phyloP scores from a whole-genome alignment of 2,888 invertebrate genomes.

The Boloria selene region DNA sequence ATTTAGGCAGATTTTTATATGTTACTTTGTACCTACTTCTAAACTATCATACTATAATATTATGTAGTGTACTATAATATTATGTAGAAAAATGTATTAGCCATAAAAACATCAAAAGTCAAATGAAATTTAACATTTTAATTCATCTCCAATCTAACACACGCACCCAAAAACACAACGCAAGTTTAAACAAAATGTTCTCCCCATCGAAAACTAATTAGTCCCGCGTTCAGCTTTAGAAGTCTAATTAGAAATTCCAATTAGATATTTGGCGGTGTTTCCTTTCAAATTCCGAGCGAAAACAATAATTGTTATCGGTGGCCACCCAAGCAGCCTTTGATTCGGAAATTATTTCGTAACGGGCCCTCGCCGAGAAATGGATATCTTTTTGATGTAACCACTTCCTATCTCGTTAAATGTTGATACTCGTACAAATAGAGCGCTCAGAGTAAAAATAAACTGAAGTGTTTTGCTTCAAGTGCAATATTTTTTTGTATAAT shows the following conservation, averaged over 20 bases:
- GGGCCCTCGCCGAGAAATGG: slow-evolving; percentile 49
- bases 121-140: neutral
- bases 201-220: slow-evolving; percentile 71
- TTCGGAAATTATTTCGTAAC: slow-evolving; percentile 64
- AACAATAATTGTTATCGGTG: slow-evolving; percentile 75
- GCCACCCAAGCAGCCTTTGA: slow-evolving; percentile 70
- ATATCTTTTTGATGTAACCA: slow-evolving; percentile 77
- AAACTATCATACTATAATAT: too few species aligned
- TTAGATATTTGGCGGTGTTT: slow-evolving; percentile 73
- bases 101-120: neutral
- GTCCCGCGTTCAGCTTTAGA: slow-evolving; percentile 50
- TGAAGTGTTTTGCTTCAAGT: neutral
- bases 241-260: slow-evolving; percentile 80
- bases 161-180: slow-evolving; percentile 17
- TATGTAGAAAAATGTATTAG: too few species aligned
- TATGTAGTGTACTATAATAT: too few species aligned
- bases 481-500: neutral
- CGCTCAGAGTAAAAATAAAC: slow-evolving; percentile 11
- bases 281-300: slow-evolving; percentile 65
- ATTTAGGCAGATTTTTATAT: too few species aligned
- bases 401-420: slow-evolving; percentile 60
- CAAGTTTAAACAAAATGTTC: slow-evolving; percentile 33
- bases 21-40: too few species aligned
- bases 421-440: slow-evolving; percentile 31
- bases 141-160: slow-evolving; percentile 14